Percentiles rank a stretch among this genome's conserved stretches.
phyloP scores from a whole-genome alignment of 53 echinoderm and acorn worm species.

The Echinometra lucunter region DNA sequence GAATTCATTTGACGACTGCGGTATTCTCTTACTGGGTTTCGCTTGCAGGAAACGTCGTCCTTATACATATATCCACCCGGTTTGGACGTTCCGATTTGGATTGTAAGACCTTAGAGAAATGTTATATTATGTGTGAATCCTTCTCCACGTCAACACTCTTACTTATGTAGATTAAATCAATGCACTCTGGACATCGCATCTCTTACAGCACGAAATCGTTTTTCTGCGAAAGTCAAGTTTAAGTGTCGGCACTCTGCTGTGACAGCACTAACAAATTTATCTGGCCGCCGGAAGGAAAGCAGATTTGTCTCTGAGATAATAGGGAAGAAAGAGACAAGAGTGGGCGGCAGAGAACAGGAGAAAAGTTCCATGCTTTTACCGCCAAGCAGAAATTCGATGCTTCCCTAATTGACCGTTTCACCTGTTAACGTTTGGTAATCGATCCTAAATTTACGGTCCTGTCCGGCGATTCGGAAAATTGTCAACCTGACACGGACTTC shows the following conservation, averaged over 20 bases:
- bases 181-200: neutral
- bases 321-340: neutral
- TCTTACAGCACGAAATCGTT: neutral
- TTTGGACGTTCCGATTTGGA: too few relatives aligned
- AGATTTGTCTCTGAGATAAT: neutral
- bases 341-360: neutral
- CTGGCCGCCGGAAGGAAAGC: neutral
- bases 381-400: neutral
- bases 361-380: neutral
- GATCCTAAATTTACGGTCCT: neutral
- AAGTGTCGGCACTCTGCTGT: neutral
- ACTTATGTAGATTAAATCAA: neutral
- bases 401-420: conserved; percentile 4
- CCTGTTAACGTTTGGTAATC: neutral
- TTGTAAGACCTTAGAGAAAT: too few relatives aligned
- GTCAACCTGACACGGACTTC: neutral
- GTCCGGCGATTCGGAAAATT: neutral
- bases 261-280: neutral
- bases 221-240: neutral
- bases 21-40: too few relatives aligned
- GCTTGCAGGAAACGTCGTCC: too few relatives aligned
- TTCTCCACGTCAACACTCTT: neutral
- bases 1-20: too few relatives aligned
- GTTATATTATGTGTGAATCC: neutral
- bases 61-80: too few relatives aligned